Evolutionary conservation across 2,888 invertebrate species (phyloP).

Genomic region (Neoaliturus tenellus): DNA sequence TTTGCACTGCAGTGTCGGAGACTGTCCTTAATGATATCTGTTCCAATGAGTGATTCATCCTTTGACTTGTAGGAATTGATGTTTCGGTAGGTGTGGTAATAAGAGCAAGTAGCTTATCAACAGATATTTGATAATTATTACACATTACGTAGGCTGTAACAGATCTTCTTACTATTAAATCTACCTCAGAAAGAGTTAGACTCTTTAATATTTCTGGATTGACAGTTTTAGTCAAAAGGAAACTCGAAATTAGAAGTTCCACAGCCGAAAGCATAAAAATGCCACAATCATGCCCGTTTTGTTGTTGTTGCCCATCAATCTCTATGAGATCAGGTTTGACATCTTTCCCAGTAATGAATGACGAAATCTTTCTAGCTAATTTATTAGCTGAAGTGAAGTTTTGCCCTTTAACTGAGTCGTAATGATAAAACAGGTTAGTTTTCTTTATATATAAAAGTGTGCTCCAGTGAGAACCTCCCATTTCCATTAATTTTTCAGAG

Average conservation of each 20-base stretch:
- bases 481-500: not conserved
- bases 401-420: not conserved
- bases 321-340: not conserved
- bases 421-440: not conserved
- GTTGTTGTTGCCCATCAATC: constrained; percentile 6
- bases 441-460: not conserved
- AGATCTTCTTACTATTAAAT: not conserved
- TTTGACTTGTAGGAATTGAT: no score
- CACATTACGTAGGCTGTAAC: not conserved
- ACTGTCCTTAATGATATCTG: no score
- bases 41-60: no score
- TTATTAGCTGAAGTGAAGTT: not conserved
- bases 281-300: constrained; percentile 10
- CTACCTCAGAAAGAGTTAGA: not conserved
- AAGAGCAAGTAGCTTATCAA: not conserved
- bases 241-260: not conserved
- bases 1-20: no score
- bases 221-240: not conserved
- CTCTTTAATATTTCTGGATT: not conserved
- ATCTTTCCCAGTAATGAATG: not conserved
- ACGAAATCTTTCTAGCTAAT: not conserved
- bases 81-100: not conserved
- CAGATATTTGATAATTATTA: not conserved
- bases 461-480: constrained; percentile 16
- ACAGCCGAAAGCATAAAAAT: not conserved